Percentiles rank a stretch among this genome's conserved stretches.
phyloP scores from a whole-genome alignment of 2,113 vertebrate genomes.

The Donacobius atricapilla region DNA sequence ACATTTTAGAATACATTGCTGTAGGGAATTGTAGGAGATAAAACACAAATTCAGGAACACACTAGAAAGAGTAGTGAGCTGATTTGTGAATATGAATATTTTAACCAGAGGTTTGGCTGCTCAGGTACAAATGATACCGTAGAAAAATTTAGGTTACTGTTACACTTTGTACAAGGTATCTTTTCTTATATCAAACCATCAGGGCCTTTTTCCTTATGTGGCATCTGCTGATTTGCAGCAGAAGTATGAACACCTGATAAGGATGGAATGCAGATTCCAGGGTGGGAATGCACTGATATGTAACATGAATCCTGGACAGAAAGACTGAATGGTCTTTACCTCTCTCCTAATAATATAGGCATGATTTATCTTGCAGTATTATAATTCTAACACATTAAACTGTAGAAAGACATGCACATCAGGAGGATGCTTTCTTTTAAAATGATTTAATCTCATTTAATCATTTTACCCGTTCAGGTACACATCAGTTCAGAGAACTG shows the following conservation, averaged over 20 bases:
- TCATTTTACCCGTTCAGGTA: background rate
- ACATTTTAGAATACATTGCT: background rate
- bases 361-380: background rate
- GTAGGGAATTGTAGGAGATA: background rate
- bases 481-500: background rate
- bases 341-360: background rate
- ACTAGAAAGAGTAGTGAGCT: background rate
- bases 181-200: background rate
- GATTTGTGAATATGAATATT: background rate
- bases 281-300: background rate
- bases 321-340: background rate
- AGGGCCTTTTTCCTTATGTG: background rate
- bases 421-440: background rate
- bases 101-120: background rate
- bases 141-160: background rate
- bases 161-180: background rate
- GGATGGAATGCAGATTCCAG: background rate
- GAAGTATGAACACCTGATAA: background rate
- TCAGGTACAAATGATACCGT: background rate
- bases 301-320: background rate
- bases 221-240: background rate
- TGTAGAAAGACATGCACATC: background rate
- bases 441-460: background rate
- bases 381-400: background rate
- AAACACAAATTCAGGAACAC: background rate